A percentile compares a stretch with the other conserved stretches of the same genome.
These are phyloP conservation scores for Hyalella azteca DNA, from an alignment of 2,888 invertebrate genomes.

Conservation along the genomic window DNA sequence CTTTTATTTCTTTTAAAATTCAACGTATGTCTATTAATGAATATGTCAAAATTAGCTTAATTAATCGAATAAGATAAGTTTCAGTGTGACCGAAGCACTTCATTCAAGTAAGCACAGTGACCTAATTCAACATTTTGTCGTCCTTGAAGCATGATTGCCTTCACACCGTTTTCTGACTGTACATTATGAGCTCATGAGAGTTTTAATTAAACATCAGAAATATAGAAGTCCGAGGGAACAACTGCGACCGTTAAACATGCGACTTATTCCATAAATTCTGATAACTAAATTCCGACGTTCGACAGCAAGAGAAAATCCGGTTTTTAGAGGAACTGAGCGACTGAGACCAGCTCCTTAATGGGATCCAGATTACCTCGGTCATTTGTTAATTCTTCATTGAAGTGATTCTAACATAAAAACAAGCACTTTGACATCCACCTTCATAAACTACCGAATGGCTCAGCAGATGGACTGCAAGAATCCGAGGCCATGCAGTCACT, in stretches of 20 bases:
- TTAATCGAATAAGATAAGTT: too few relatives aligned
- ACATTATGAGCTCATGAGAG: too few relatives aligned
- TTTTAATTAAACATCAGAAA: slow-evolving; percentile 1
- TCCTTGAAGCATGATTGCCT: too few relatives aligned
- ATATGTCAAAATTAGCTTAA: too few relatives aligned
- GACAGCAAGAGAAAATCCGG: too few relatives aligned
- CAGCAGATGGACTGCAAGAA: background rate
- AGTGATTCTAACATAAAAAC: background rate
- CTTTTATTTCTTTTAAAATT: too few relatives aligned
- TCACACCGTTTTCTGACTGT: too few relatives aligned
- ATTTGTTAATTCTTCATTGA: background rate
- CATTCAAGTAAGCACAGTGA: too few relatives aligned
- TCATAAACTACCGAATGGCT: slow-evolving; percentile 10
- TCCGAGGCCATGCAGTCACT: slow-evolving; percentile 1
- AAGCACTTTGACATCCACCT: background rate
- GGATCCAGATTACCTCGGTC: slow-evolving; percentile 21
- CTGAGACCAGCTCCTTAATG: slow-evolving; percentile 11
- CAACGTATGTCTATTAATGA: too few relatives aligned
- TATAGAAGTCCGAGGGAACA: background rate
- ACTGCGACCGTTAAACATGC: background rate
- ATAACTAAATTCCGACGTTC: slow-evolving; percentile 1
- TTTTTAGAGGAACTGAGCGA: too few relatives aligned
- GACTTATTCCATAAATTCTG: background rate
- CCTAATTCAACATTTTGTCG: too few relatives aligned
- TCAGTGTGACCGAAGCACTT: too few relatives aligned